phyloP scores from a whole-genome alignment of 2,888 invertebrate genomes.

The Aporophyla nigra region DNA sequence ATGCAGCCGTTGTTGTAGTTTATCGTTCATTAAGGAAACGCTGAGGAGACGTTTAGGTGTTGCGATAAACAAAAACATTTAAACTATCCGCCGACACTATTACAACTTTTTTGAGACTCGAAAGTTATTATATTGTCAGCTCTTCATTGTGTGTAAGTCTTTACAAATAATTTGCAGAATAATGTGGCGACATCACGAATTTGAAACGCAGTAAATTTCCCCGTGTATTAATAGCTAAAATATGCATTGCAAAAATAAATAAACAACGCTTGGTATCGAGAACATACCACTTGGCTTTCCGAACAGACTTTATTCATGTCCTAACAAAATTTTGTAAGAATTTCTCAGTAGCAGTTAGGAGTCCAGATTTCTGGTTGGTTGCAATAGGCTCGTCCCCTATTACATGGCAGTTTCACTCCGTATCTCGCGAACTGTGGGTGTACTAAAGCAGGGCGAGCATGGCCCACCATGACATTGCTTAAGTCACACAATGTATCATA shows the following conservation, averaged over 20 bases:
- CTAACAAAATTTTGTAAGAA: neutral
- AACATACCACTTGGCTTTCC: neutral
- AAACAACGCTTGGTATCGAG: too few relatives aligned
- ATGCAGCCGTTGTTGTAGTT: too few relatives aligned
- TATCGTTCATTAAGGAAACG: constrained; percentile 9
- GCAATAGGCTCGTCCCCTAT: too few relatives aligned
- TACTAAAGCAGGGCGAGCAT: too few relatives aligned
- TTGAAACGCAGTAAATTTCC: neutral
- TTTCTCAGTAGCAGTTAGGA: too few relatives aligned
- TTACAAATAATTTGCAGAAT: neutral
- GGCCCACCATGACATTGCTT: too few relatives aligned
- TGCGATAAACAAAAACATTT: neutral
- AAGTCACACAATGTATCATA: too few relatives aligned
- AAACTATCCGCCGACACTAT: neutral
- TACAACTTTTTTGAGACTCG: constrained; percentile 1
- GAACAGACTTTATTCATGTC: neutral
- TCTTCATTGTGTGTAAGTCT: neutral
- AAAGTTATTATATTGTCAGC: neutral
- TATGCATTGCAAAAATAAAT: neutral
- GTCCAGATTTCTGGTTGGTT: too few relatives aligned
- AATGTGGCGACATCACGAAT: neutral
- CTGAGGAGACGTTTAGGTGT: neutral
- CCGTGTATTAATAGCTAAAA: neutral
- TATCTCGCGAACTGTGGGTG: too few relatives aligned
- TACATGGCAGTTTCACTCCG: too few relatives aligned